Evolutionary conservation across 2,797 vertebrate genomes (phyloP).

Genomic region (Hapalemur alaotrensis): DNA sequence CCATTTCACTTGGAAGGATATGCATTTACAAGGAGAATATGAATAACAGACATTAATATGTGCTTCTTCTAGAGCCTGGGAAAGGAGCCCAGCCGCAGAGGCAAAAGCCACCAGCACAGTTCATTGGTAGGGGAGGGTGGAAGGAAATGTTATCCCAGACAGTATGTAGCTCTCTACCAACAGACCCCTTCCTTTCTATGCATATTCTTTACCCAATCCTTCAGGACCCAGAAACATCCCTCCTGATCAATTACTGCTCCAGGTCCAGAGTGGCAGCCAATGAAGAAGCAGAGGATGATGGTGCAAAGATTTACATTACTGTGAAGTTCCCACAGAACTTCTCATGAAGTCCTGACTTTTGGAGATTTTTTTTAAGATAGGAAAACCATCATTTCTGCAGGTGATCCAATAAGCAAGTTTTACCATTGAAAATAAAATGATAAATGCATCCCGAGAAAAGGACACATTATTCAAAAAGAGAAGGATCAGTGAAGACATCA

Average conservation of each 20-base stretch:
- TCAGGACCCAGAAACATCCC: not conserved
- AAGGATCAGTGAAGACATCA: not conserved
- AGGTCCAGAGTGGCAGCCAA: not conserved
- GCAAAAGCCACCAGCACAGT: not conserved
- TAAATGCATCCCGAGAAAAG: not conserved
- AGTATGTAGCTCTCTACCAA: not conserved
- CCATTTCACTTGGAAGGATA: not conserved
- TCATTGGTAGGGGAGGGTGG: not conserved
- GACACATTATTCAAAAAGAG: not conserved
- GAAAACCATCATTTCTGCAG: not conserved
- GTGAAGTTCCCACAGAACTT: not conserved
- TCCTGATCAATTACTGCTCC: not conserved
- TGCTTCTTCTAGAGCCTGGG: not conserved
- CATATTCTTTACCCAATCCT: not conserved
- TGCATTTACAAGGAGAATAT: not conserved
- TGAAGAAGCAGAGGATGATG: not conserved
- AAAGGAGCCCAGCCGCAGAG: not conserved
- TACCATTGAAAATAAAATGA: conserved; percentile 46
- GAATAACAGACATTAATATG: not conserved
- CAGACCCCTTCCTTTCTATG: not conserved
- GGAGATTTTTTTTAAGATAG: not conserved
- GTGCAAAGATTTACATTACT: not conserved
- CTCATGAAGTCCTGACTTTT: not conserved
- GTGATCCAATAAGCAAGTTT: not conserved
- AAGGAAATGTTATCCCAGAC: not conserved